phyloP scores from a whole-genome alignment of 2,888 invertebrate genomes.

The Hydropsyche betteni region DNA sequence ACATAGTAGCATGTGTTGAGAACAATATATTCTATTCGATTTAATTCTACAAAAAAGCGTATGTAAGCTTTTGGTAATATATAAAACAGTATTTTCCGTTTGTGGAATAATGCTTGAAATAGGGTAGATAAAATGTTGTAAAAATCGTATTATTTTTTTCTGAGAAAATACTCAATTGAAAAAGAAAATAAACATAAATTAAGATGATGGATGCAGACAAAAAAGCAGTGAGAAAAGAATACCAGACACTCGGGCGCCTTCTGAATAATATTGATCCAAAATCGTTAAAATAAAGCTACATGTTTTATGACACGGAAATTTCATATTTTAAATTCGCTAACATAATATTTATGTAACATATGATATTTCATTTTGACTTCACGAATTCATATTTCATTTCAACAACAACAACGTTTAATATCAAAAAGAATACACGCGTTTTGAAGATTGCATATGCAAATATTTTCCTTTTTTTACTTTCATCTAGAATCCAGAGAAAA shows the following conservation, averaged over 20 bases:
- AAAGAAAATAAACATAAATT: constrained; percentile 30
- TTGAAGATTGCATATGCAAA: too few species aligned
- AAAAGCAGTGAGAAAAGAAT: constrained; percentile 3
- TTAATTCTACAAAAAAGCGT: too few species aligned
- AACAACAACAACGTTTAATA: too few species aligned
- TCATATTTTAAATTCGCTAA: neutral
- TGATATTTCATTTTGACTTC: neutral
- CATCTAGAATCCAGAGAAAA: too few species aligned
- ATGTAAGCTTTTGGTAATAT: too few species aligned
- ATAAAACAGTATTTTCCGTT: too few species aligned
- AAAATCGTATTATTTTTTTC: constrained; percentile 1
- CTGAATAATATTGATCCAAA: constrained; percentile 6
- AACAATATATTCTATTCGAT: too few species aligned
- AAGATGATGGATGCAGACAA: constrained; percentile 31
- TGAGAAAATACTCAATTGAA: constrained; percentile 21
- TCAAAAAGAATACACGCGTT: too few species aligned
- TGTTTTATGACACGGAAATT: neutral
- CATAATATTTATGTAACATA: neutral
- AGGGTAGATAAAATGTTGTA: neutral
- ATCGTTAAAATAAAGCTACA: constrained; percentile 6
- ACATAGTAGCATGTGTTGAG: too few species aligned
- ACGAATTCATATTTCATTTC: neutral
- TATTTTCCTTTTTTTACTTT: too few species aligned
- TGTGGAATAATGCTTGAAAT: too few species aligned
- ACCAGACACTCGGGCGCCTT: constrained; percentile 26